These are phyloP conservation scores for Ethmia dodecea DNA, from an alignment of 2,888 invertebrate species.

Conservation along the genomic window DNA sequence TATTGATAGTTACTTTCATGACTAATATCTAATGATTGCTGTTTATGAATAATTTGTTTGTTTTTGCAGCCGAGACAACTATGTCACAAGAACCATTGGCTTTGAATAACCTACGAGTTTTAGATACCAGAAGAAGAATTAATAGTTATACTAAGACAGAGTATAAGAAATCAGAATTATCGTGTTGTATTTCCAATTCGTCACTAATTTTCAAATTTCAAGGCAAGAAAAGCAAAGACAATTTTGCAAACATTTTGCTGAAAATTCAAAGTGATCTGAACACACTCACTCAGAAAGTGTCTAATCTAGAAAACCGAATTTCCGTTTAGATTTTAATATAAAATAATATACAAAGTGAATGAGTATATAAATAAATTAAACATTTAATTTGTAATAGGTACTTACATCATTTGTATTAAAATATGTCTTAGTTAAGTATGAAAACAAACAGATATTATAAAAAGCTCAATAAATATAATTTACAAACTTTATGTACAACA, in stretches of 20 bases:
- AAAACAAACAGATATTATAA: no score
- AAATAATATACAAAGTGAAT: no score
- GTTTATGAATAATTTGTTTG: no score
- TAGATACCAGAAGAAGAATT: constrained; percentile 21
- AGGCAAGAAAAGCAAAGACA: constrained; percentile 50
- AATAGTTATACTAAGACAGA: constrained; percentile 14
- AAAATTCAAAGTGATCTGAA: constrained; percentile 62
- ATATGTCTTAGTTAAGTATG: no score
- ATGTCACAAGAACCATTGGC: constrained; percentile 29
- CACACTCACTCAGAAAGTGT: constrained; percentile 48
- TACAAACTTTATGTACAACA: no score
- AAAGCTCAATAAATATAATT: no score
- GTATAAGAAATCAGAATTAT: constrained; percentile 41
- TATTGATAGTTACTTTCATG: no score
- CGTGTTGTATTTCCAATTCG: constrained; percentile 45
- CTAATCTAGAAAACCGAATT: constrained; percentile 37
- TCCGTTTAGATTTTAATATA: no score
- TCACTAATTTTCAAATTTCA: constrained; percentile 46
- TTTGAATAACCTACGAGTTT: constrained; percentile 25
- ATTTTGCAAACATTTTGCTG: constrained; percentile 50
- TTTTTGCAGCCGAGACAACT: constrained; percentile 32
- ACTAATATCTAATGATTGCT: no score
- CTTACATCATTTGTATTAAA: no score
- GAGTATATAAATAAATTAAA: no score
- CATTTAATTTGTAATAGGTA: no score